These are phyloP conservation scores for Thunnus thynnus DNA, from an alignment of 2,113 vertebrate species.

Conservation along the genomic window DNA sequence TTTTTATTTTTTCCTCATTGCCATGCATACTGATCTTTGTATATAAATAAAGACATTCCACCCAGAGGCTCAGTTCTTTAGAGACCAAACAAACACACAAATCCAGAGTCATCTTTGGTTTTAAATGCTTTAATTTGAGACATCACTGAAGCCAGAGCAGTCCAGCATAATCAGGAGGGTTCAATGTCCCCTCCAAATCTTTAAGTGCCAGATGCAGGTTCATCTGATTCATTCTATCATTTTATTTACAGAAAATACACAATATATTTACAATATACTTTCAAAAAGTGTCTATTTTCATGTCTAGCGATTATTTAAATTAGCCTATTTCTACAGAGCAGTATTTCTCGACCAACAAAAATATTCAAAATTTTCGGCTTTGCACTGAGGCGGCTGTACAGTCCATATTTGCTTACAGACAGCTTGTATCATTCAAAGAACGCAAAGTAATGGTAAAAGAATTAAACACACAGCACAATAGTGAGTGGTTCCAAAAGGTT, in stretches of 20 bases:
- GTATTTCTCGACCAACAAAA: slow-evolving; percentile 37
- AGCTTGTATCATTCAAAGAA: slow-evolving; percentile 37
- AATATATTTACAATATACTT: slow-evolving; percentile 71
- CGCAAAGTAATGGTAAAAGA: slow-evolving; percentile 25
- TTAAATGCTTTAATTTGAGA: slow-evolving; percentile 79
- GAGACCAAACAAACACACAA: not conserved
- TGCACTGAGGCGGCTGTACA: slow-evolving; percentile 35
- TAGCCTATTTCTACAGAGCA: slow-evolving; percentile 55
- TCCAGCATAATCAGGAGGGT: slow-evolving; percentile 59
- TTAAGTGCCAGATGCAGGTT: slow-evolving; percentile 76
- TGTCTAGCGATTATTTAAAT: slow-evolving; percentile 61
- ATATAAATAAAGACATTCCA: slow-evolving; percentile 83
- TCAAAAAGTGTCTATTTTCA: slow-evolving; percentile 34
- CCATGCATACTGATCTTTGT: slow-evolving; percentile 65
- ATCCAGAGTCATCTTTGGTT: slow-evolving; percentile 32
- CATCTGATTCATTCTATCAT: slow-evolving; percentile 59
- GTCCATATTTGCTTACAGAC: slow-evolving; percentile 33
- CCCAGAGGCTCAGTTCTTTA: slow-evolving; percentile 4
- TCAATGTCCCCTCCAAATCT: slow-evolving; percentile 26
- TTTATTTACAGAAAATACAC: slow-evolving; percentile 82
- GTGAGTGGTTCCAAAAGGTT: slow-evolving; percentile 54
- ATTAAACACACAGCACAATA: slow-evolving; percentile 55
- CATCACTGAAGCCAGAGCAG: slow-evolving; percentile 70
- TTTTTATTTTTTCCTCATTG: slow-evolving; percentile 40
- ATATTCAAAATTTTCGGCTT: slow-evolving; percentile 1